These are phyloP conservation scores for Neodiprion lecontei DNA, from an alignment of 1,140 invertebrate species.

Conservation along the genomic window DNA sequence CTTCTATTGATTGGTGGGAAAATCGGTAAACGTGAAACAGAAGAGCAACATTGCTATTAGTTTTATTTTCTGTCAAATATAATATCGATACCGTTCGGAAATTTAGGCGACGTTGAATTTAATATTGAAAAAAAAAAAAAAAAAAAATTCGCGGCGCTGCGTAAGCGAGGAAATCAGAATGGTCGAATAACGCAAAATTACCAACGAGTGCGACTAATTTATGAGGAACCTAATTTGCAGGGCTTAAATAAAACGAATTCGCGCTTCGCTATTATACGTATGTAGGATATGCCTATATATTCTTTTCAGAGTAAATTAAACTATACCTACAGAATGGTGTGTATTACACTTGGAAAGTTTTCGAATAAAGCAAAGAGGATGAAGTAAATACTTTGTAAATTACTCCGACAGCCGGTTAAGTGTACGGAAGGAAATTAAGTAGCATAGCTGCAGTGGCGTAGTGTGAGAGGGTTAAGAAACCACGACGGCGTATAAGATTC, in stretches of 20 bases:
- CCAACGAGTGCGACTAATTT: neutral
- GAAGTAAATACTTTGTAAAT: constrained; percentile 2
- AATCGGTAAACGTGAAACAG: too few relatives aligned
- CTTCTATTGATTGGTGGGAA: too few relatives aligned
- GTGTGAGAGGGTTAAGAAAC: neutral
- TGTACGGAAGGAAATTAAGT: neutral
- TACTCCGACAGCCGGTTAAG: neutral
- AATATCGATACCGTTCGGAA: too few relatives aligned
- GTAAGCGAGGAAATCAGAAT: neutral
- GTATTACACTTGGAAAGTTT: neutral
- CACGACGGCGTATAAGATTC: neutral
- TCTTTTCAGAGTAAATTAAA: neutral
- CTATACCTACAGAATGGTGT: neutral
- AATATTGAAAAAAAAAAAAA: too few relatives aligned
- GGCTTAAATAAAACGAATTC: neutral
- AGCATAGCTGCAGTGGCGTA: neutral
- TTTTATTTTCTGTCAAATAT: too few relatives aligned
- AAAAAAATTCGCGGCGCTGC: too few relatives aligned
- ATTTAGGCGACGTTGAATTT: too few relatives aligned
- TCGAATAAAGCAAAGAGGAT: neutral
- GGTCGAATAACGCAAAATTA: neutral
- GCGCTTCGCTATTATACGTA: neutral
- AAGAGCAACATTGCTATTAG: too few relatives aligned
- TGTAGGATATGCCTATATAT: neutral
- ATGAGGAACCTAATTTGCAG: neutral